phyloP scores from a whole-genome alignment of 2,797 vertebrate genomes.

The Pipistrellus pygmaeus region DNA sequence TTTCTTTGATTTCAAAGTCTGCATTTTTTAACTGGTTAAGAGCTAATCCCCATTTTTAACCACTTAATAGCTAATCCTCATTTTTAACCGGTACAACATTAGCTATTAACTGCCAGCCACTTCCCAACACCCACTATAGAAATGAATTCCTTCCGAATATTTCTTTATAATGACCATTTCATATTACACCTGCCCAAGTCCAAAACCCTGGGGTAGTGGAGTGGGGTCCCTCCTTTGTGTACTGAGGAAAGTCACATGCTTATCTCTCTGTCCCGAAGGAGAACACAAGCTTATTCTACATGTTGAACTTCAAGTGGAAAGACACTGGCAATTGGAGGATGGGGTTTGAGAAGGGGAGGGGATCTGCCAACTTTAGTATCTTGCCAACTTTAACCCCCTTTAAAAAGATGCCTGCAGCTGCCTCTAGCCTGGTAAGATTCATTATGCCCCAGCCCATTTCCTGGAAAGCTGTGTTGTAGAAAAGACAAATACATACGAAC shows the following conservation, averaged over 20 bases:
- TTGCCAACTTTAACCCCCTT: background rate
- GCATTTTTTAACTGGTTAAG: too few species aligned
- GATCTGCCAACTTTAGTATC: background rate
- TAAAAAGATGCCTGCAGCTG: background rate
- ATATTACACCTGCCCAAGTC: background rate
- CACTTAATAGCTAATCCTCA: too few species aligned
- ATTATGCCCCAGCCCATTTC: background rate
- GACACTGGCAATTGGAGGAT: background rate
- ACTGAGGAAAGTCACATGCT: background rate
- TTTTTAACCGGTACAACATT: too few species aligned
- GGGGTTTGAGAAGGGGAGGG: background rate
- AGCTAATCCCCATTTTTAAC: too few species aligned
- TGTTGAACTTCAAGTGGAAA: background rate
- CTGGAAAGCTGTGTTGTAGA: background rate
- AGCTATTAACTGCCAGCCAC: too few species aligned
- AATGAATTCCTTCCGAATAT: background rate
- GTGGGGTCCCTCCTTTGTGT: background rate
- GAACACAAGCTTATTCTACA: background rate
- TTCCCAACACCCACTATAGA: background rate
- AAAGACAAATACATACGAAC: background rate
- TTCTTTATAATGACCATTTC: background rate
- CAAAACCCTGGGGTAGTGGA: background rate
- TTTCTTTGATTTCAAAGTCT: too few species aligned
- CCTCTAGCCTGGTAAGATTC: background rate
- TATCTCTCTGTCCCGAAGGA: background rate